Percentiles rank a stretch among this genome's conserved stretches.
Evolutionary conservation across 2,113 vertebrate species (phyloP).

Genomic region (Recurvirostra avosetta): DNA sequence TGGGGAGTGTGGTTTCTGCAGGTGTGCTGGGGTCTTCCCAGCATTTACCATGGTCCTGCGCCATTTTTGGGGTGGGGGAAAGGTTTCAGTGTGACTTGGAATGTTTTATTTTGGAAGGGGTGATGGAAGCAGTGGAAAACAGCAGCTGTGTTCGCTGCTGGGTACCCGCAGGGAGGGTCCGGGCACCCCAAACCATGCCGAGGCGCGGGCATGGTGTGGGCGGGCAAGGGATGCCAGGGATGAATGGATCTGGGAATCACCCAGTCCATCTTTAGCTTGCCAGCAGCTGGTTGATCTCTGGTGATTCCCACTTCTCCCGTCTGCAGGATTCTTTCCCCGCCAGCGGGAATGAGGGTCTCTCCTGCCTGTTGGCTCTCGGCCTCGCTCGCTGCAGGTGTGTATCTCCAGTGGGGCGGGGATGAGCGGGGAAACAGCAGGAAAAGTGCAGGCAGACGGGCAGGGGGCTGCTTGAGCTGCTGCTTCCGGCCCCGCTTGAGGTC

Average conservation of each 20-base stretch:
- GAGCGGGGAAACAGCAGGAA: neutral
- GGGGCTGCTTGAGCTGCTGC: neutral
- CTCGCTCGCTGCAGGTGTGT: neutral
- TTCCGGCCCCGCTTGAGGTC: neutral
- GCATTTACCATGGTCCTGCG: fast-evolving
- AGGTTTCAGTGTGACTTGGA: neutral
- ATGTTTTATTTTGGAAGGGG: neutral
- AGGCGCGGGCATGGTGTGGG: neutral
- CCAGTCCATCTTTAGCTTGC: neutral
- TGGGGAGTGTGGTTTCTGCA: neutral
- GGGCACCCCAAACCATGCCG: fast-evolving
- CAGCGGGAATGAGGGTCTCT: neutral
- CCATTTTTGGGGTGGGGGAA: fast-evolving
- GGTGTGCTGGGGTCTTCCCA: fast-evolving
- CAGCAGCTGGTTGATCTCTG: neutral
- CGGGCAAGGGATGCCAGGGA: neutral
- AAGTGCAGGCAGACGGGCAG: neutral
- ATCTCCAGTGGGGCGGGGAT: neutral
- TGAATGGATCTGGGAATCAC: neutral
- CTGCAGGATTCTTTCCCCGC: neutral
- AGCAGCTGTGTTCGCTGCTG: neutral
- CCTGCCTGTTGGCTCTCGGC: fast-evolving
- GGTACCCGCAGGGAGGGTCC: fast-evolving
- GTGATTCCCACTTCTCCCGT: neutral
- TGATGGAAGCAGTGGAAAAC: neutral